Evolutionary conservation across 1,140 invertebrate species (phyloP).

Genomic region (Caenorhabditis brenneri): DNA sequence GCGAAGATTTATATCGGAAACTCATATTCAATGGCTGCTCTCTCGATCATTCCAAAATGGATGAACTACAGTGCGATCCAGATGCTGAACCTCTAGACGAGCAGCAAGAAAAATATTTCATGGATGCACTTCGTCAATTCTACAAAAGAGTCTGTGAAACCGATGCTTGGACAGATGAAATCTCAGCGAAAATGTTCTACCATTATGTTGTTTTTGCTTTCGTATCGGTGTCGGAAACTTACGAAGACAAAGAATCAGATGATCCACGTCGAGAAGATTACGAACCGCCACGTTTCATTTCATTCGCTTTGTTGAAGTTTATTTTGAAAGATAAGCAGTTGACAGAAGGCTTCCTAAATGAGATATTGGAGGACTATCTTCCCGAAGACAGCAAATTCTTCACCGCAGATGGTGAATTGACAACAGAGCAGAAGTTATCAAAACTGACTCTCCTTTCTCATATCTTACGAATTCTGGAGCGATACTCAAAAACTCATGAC

Average conservation of each 20-base stretch:
- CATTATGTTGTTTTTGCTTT: neutral
- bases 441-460: neutral
- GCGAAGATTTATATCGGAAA: slow-evolving; percentile 16
- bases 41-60: neutral
- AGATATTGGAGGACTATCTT: neutral
- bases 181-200: neutral
- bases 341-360: neutral
- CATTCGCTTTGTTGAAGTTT: neutral
- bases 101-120: neutral
- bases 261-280: slow-evolving; percentile 5
- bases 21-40: neutral
- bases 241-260: neutral
- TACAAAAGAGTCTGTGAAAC: slow-evolving; percentile 4
- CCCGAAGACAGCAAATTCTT: neutral
- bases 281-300: neutral
- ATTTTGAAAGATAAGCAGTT: neutral
- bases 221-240: neutral
- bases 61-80: neutral
- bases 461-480: neutral
- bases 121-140: neutral
- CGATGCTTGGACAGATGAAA: neutral
- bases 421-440: neutral
- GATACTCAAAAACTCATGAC: neutral
- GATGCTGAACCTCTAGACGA: neutral
- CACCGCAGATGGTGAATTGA: neutral